phyloP scores from a whole-genome alignment of 35 echinoderm and acorn worm genomes.

The Lytechinus pictus region DNA sequence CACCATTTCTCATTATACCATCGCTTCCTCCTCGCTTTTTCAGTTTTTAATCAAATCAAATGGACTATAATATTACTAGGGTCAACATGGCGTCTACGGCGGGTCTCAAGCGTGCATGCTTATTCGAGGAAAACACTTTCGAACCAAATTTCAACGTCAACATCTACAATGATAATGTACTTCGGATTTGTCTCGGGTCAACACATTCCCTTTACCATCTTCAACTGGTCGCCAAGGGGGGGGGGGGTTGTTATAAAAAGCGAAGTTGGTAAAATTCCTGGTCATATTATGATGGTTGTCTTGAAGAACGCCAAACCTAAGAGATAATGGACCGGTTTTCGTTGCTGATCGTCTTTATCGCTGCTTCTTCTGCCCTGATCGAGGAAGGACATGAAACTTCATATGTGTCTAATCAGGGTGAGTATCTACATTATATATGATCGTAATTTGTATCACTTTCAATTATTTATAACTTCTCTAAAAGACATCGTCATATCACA shows the following conservation, averaged over 20 bases:
- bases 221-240: not conserved
- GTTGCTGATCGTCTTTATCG: not conserved
- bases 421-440: not conserved
- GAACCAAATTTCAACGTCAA: not conserved
- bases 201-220: not conserved
- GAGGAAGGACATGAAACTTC: not conserved
- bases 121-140: not conserved
- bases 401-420: not conserved
- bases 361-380: not conserved
- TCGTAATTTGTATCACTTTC: too few relatives aligned
- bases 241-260: not conserved
- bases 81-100: not conserved
- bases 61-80: not conserved
- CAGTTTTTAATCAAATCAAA: not conserved
- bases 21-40: not conserved
- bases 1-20: too few relatives aligned
- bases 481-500: too few relatives aligned
- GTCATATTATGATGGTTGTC: not conserved
- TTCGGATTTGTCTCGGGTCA: not conserved
- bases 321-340: not conserved
- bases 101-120: not conserved
- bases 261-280: not conserved
- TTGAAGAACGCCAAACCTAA: not conserved
- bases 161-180: not conserved
- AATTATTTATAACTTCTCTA: too few relatives aligned